phyloP scores from a whole-genome alignment of 2,113 vertebrate species.

The Thryonomys swinderianus region DNA sequence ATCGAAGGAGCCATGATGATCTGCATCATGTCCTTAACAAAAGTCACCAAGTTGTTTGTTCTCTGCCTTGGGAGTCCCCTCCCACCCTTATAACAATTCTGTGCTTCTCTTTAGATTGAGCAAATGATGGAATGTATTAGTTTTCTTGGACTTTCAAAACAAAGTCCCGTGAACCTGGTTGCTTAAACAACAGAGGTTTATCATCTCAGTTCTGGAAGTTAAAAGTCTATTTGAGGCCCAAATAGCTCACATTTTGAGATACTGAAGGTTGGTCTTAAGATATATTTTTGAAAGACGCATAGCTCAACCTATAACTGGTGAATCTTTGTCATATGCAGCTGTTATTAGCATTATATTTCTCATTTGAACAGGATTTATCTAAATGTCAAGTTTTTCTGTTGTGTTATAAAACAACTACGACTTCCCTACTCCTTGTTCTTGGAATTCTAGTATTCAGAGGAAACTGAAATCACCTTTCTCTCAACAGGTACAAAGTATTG shows the following conservation, averaged over 20 bases:
- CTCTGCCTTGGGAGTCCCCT: not conserved
- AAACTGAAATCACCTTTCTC: slow-evolving; percentile 9
- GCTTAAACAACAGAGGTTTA: not conserved
- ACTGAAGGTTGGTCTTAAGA: not conserved
- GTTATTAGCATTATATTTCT: slow-evolving; percentile 47
- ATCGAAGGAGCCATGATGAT: not conserved
- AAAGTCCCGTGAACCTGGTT: not conserved
- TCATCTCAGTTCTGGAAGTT: not conserved
- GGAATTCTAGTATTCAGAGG: slow-evolving; percentile 10
- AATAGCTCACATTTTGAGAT: not conserved
- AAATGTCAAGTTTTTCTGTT: slow-evolving; percentile 47
- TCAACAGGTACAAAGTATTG: not conserved
- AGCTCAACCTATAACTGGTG: not conserved
- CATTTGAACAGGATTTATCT: slow-evolving; percentile 27
- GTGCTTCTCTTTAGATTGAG: not conserved
- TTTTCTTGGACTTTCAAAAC: not conserved
- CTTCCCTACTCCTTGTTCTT: not conserved
- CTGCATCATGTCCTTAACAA: not conserved
- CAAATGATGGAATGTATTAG: not conserved
- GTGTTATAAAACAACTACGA: not conserved
- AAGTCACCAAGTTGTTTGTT: not conserved
- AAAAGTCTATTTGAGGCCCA: not conserved
- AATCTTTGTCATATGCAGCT: slow-evolving; percentile 5
- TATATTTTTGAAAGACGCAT: not conserved
- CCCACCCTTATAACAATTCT: not conserved